These are phyloP conservation scores for Lasioglossum lativentre DNA, from an alignment of 2,888 invertebrate species.

Conservation along the genomic window DNA sequence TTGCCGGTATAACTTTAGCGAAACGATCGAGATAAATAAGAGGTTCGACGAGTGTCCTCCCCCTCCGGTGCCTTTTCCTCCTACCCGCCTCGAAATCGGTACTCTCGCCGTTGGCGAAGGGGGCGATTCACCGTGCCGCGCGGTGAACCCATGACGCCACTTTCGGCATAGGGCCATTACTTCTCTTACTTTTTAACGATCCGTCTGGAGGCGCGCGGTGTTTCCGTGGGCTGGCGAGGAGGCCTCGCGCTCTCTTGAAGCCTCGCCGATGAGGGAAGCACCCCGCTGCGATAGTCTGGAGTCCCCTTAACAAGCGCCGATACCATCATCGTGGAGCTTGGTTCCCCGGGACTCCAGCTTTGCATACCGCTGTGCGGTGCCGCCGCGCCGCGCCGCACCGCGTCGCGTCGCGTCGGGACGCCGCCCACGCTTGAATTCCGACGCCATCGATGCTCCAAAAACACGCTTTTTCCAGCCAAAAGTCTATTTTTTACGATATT, in stretches of 20 bases:
- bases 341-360: conserved; percentile 65
- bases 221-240: conserved; percentile 63
- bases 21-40: conserved; percentile 40
- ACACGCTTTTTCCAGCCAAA: neutral
- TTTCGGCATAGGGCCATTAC: conserved; percentile 72
- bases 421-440: conserved; percentile 67
- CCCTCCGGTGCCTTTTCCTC: conserved; percentile 23
- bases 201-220: conserved; percentile 76
- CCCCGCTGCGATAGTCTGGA: conserved; percentile 78
- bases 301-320: conserved; percentile 77
- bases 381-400: conserved; percentile 21
- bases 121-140: conserved; percentile 31
- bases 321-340: conserved; percentile 71
- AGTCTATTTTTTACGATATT: neutral
- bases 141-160: conserved; percentile 63
- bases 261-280: conserved; percentile 74
- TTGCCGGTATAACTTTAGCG: conserved; percentile 4
- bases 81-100: conserved; percentile 38
- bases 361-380: conserved; percentile 66
- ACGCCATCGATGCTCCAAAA: neutral
- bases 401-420: conserved; percentile 57
- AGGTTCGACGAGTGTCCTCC: conserved; percentile 23
- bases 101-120: conserved; percentile 33
- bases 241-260: conserved; percentile 61
- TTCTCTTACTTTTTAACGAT: conserved; percentile 77